Percentiles rank a stretch among this genome's conserved stretches.
Evolutionary conservation across 2,113 vertebrate species (phyloP).

Genomic region (Brachypodius melanocephalos): DNA sequence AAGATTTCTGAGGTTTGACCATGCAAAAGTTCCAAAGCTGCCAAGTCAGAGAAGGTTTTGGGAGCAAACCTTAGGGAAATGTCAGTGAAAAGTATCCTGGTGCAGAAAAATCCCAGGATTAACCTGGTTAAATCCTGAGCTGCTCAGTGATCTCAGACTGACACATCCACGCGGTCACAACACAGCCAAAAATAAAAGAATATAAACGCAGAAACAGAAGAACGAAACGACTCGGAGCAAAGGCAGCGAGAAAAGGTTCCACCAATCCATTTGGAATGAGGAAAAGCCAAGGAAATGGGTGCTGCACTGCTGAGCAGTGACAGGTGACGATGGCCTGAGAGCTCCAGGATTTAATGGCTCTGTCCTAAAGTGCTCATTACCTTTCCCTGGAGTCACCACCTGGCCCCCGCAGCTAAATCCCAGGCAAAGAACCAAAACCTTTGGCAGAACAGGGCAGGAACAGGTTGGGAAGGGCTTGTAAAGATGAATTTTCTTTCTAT

Average conservation of each 20-base stretch:
- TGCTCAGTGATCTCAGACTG: neutral
- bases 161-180: neutral
- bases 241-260: neutral
- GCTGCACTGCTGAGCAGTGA: no score
- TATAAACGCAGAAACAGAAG: neutral
- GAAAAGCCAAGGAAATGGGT: neutral
- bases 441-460: neutral
- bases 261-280: neutral
- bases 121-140: neutral
- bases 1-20: neutral
- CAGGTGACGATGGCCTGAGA: neutral
- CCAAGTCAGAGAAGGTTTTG: neutral
- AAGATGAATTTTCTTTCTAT: neutral
- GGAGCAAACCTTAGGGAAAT: neutral
- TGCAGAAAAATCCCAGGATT: neutral
- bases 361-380: neutral
- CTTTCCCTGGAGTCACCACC: neutral
- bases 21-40: neutral
- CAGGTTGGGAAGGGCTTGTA: neutral
- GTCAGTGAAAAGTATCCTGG: neutral
- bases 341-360: neutral
- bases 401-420: neutral
- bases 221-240: neutral
- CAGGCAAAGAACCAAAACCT: neutral
- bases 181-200: fast-evolving